Evolutionary conservation across 2,113 vertebrate species (phyloP).

Genomic region (Nibea coibor): DNA sequence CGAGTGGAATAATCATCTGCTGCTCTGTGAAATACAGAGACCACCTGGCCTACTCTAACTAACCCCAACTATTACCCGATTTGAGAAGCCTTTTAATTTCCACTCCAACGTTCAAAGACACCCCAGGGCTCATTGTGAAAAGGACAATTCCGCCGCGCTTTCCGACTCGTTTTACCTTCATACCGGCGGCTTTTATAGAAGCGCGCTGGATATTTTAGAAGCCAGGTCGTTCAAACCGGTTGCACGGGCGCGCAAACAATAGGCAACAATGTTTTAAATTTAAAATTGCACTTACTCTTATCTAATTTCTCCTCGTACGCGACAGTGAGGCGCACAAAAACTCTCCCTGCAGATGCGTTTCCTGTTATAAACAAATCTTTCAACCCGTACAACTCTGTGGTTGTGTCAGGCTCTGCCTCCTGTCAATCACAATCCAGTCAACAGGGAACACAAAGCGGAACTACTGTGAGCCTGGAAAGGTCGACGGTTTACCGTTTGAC

Average conservation of each 20-base stretch:
- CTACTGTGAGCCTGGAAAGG: background rate
- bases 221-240: background rate
- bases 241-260: background rate
- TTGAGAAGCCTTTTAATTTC: conserved; percentile 63
- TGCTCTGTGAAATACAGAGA: conserved; percentile 28
- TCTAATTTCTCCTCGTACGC: background rate
- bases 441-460: background rate
- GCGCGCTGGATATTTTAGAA: background rate
- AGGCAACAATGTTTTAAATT: too few species aligned
- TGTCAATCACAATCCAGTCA: conserved; percentile 4
- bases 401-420: background rate
- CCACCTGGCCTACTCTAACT: conserved; percentile 58
- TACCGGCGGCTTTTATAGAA: background rate
- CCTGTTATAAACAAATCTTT: background rate
- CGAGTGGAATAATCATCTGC: conserved; percentile 62
- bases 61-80: conserved; percentile 46
- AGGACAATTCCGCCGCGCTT: conserved; percentile 9
- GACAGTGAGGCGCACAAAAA: background rate
- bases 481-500: background rate
- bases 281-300: background rate
- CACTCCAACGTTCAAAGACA: conserved; percentile 21
- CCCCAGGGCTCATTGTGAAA: conserved; percentile 25
- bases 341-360: conserved; percentile 4
- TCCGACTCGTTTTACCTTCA: conserved; percentile 7
- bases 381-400: background rate